Evolutionary conservation across 2,888 invertebrate genomes (phyloP), one percentile per base, ranked within the genome.

Genomic region (Tridacna crocea): DNA sequence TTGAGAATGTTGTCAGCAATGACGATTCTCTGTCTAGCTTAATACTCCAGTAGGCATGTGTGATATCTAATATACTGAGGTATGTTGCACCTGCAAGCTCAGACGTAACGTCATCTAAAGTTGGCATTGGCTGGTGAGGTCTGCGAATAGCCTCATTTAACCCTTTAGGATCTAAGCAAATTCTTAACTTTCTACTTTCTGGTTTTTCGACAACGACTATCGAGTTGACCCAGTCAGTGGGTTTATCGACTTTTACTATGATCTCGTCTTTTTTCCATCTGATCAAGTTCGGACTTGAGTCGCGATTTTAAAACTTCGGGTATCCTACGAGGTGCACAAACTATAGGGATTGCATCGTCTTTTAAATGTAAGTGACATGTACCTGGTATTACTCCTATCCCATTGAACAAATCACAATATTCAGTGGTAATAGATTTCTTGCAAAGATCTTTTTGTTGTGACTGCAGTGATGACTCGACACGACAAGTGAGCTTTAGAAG

Each of bases 81-180:
- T 19, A 60, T 63, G 6, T 36, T 26, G 66, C 75, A 36, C 60
- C 77, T 0, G 78, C 12, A 15, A 83, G 27, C 36, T 72, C 46
- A 47, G 77, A 74, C 27, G 74, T 76, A 0, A 79, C 73, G 22
- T 83, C 77, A n/a, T 79, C 82, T 6, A 84, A 26, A 36, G 84
- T 87, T 0, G 70, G 78, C 81, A 79, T 83, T 27, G 82, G 84
- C 48, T 82, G 80, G 46, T 87, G 84, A n/a, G 84, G 84, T 68
- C 84, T 48, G 12, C 74, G 55, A 15, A 87, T 87, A 6, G 84
- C 77, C 0, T 79, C 66, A 36, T 87, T 87, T 15, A 84, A 65
- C 4, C 74, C 81, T 65, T 79, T 65, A 0, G 77, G 80, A 26
- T 86, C 80, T 1, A 82, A 55, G 61, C 86, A 84, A n/a, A 87